These are phyloP conservation scores for Labeo calbasu DNA, from an alignment of 2,797 vertebrate genomes.

Conservation along the genomic window DNA sequence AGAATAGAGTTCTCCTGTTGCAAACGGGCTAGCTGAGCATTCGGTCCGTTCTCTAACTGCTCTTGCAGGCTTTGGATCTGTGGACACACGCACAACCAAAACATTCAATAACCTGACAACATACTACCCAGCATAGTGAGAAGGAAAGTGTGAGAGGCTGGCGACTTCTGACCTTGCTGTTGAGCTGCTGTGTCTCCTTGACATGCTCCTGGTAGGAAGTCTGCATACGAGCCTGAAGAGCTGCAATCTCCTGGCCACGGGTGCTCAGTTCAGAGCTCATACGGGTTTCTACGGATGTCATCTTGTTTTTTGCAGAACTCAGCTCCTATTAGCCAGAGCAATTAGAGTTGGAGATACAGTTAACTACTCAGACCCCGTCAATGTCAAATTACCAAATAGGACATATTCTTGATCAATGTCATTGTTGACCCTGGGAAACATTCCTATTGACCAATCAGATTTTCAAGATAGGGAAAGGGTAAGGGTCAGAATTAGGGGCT, in stretches of 20 bases:
- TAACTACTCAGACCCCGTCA: background rate
- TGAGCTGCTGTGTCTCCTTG: slow-evolving; percentile 82
- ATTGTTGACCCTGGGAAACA: background rate
- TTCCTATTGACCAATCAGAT: background rate
- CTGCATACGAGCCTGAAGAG: slow-evolving; percentile 83
- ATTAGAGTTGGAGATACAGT: background rate
- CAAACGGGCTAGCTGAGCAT: slow-evolving; percentile 84
- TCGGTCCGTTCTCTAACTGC: slow-evolving; percentile 88
- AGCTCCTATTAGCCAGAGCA: slow-evolving; percentile 76
- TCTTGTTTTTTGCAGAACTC: slow-evolving; percentile 78
- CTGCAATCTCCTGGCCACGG: slow-evolving; percentile 74
- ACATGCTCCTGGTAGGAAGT: slow-evolving; percentile 82
- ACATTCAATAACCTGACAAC: background rate
- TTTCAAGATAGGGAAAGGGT: background rate
- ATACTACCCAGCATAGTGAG: background rate
- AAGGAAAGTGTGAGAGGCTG: background rate
- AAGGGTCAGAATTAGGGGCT: background rate
- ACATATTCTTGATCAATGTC: background rate
- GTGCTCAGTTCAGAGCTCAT: slow-evolving; percentile 81
- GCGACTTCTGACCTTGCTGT: slow-evolving; percentile 81
- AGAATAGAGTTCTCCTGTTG: slow-evolving; percentile 93
- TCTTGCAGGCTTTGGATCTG: slow-evolving; percentile 87
- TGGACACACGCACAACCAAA: background rate
- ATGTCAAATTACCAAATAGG: background rate
- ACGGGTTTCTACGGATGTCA: slow-evolving; percentile 71